These are phyloP conservation scores for Acanthiza pusilla DNA, from an alignment of 2,797 vertebrate species.

Conservation along the genomic window DNA sequence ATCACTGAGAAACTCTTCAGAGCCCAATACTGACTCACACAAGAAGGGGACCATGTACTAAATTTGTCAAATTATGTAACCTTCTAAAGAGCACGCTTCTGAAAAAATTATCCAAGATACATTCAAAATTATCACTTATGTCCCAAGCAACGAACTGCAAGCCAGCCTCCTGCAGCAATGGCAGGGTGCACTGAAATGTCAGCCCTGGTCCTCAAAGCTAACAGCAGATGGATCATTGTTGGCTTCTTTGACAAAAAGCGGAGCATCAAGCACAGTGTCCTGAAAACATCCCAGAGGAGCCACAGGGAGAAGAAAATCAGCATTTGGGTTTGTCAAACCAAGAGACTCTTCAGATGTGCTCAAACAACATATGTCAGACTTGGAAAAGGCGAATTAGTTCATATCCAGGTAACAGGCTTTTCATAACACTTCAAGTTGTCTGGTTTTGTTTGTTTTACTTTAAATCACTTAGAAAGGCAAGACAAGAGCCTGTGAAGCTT, in stretches of 20 bases:
- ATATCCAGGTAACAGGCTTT: not conserved
- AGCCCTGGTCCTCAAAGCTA: not conserved
- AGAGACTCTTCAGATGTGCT: not conserved
- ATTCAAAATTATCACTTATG: not conserved
- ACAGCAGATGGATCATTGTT: not conserved
- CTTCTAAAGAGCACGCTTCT: not conserved
- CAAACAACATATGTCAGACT: accelerated
- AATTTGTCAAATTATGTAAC: not conserved
- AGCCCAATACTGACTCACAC: not conserved
- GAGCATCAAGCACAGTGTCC: not conserved
- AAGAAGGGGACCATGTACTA: not conserved
- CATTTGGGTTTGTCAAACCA: not conserved
- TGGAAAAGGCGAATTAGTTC: not conserved
- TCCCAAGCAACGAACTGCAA: not conserved
- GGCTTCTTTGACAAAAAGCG: not conserved
- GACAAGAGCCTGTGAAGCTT: not conserved
- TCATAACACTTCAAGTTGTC: not conserved
- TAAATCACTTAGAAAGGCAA: not conserved
- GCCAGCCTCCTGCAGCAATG: not conserved
- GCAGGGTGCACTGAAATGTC: not conserved
- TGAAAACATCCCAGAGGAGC: not conserved
- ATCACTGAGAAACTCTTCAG: not conserved
- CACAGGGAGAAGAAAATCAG: accelerated
- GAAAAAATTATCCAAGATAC: not conserved
- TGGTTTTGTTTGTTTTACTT: not conserved